Evolutionary conservation across 2,113 vertebrate species (phyloP).

Genomic region (Lophura nycthemera): DNA sequence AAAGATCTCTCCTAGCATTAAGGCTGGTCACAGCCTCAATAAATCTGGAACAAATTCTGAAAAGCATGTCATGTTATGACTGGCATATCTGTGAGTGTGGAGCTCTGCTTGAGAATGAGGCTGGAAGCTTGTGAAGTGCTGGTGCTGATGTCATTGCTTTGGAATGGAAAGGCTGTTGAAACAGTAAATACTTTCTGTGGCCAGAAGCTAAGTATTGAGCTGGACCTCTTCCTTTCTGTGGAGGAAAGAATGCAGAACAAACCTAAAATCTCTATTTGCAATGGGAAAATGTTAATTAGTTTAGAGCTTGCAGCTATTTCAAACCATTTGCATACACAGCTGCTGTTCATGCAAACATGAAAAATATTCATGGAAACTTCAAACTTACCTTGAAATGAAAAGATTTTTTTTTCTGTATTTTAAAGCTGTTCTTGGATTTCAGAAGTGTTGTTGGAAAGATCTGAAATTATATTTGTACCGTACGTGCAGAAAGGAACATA

Average conservation of each 20-base stretch:
- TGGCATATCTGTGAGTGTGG: slow-evolving; percentile 61
- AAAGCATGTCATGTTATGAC: slow-evolving; percentile 63
- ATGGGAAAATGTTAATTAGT: slow-evolving; percentile 76
- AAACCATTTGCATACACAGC: slow-evolving; percentile 66
- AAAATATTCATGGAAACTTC: slow-evolving; percentile 70
- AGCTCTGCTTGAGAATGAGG: slow-evolving; percentile 63
- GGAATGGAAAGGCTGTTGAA: slow-evolving; percentile 77
- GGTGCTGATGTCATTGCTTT: slow-evolving; percentile 72
- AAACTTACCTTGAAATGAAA: slow-evolving; percentile 55
- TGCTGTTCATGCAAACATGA: slow-evolving; percentile 70
- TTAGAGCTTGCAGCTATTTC: slow-evolving; percentile 69
- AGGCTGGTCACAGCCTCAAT: slow-evolving; percentile 40
- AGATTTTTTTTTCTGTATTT: background rate
- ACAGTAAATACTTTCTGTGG: slow-evolving; percentile 74
- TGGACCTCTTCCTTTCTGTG: slow-evolving; percentile 68
- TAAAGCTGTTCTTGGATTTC: slow-evolving; percentile 19
- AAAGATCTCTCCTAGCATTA: slow-evolving; percentile 35
- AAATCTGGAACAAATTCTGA: slow-evolving; percentile 72
- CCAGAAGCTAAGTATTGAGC: slow-evolving; percentile 72
- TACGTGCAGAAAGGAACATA: slow-evolving; percentile 63
- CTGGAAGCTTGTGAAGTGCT: slow-evolving; percentile 49
- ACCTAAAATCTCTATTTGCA: slow-evolving; percentile 74
- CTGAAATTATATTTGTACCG: slow-evolving; percentile 43
- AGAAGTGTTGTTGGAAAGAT: slow-evolving; percentile 38
- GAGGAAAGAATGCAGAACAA: slow-evolving; percentile 76